Evolutionary conservation across 2,888 invertebrate species (phyloP), one percentile per base, ranked within the genome.

Genomic region (Drosophila borborema): DNA sequence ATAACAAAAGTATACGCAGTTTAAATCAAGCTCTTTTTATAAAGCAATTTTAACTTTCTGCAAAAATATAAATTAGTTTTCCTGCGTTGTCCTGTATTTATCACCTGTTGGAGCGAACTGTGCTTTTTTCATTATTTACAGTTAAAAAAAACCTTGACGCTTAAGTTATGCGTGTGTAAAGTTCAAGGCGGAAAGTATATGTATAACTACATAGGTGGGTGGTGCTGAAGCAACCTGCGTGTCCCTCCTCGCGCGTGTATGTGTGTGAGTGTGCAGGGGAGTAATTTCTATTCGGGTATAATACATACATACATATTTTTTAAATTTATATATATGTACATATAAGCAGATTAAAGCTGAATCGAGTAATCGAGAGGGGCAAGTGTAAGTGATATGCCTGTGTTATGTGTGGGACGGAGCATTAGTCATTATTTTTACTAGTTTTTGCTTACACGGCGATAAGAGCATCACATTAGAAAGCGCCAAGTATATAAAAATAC

Each of bases 1-100:
- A 84, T 74, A 84, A 87, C 82, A 87, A 82, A 71, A 87, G 73
- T 73, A 74, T 68, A 61, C 54, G 59, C 60, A 74, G 59, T 73
- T 67, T 12, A 14, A 60, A 43, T 51, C 41, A 16, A 58, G 49
- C 41, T 66, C 64, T 65, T 28, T 68, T 56, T 20, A 28, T 60
- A 38, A 61, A 51, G 12, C n/a, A 12, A 18, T 36, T 59, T 60
- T 18, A 38, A 54, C 54, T 49, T 62, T 38, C 18, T 40, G 54
- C 16, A 36, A 23, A 36, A 23, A 34, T n/a, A 40, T 41, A 36
- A 10, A 41, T 18, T 18, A n/a, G 12, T 36, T 54, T 14, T 40
- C 40, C 18, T n/a, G n/a, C 4, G 31, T 28, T 45, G 9, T 54
- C 5, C 31, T 18, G 2, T 8, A n/a, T 4, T 36, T 34, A 64